Evolutionary conservation across 2,113 vertebrate species (phyloP).

Genomic region (Tachysurus fulvidraco): DNA sequence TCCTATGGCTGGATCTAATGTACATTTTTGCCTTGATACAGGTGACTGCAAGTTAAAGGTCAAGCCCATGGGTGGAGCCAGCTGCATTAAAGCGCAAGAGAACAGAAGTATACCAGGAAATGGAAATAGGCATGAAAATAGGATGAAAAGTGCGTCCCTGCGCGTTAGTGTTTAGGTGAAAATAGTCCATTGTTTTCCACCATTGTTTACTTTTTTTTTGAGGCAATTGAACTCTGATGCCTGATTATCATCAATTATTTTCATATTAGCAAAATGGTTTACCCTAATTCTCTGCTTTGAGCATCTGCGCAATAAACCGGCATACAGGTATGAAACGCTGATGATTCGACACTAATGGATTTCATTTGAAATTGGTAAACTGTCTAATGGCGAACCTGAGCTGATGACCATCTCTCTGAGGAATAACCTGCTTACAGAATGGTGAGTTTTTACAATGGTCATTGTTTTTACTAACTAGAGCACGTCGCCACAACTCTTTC

Average conservation of each 20-base stretch:
- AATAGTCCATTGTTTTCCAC: no score
- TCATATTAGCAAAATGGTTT: background rate
- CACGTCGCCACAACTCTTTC: background rate
- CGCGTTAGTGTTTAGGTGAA: no score
- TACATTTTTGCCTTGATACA: background rate
- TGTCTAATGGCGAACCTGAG: background rate
- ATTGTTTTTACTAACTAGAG: no score
- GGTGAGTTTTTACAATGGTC: background rate
- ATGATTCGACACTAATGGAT: background rate
- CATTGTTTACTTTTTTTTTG: background rate
- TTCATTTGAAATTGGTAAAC: background rate
- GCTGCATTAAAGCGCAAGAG: no score
- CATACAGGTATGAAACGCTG: background rate
- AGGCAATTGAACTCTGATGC: background rate
- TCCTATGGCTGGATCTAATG: background rate
- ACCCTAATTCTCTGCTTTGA: background rate
- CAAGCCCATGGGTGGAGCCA: no score
- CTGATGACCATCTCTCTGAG: background rate
- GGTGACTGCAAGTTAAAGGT: background rate
- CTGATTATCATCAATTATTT: background rate
- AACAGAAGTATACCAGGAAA: no score
- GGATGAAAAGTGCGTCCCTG: no score
- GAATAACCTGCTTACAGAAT: background rate
- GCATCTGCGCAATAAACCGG: background rate
- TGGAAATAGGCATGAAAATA: no score